Evolutionary conservation across 2,113 vertebrate genomes (phyloP).

Genomic region (Thamnophis sirtalis): DNA sequence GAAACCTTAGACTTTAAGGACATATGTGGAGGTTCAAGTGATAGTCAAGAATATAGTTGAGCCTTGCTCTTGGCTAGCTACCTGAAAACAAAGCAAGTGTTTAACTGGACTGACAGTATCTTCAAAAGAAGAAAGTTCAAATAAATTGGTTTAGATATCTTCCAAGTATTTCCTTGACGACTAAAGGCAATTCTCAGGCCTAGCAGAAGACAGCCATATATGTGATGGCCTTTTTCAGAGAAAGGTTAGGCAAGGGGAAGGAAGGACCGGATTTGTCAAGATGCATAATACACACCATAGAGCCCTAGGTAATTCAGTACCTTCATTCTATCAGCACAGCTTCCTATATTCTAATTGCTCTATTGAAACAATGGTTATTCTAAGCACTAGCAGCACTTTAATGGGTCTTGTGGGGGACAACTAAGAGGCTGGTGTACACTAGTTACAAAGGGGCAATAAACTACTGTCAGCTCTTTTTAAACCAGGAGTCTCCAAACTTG

Average conservation of each 20-base stretch:
- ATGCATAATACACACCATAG: not conserved
- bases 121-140: not conserved
- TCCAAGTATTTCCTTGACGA: not conserved
- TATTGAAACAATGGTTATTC: not conserved
- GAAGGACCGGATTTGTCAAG: not conserved
- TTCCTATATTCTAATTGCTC: not conserved
- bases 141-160: not conserved
- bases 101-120: not conserved
- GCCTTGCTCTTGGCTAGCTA: not conserved
- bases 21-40: not conserved
- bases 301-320: not conserved
- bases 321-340: not conserved
- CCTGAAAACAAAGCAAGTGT: not conserved
- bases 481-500: not conserved
- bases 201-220: not conserved
- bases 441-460: not conserved
- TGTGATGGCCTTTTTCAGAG: not conserved
- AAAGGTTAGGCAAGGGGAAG: not conserved
- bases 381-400: not conserved
- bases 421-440: not conserved
- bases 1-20: not conserved
- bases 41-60: not conserved
- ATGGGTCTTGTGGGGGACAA: not conserved
- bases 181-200: not conserved
- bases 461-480: not conserved